Evolutionary conservation across 2,113 vertebrate genomes (phyloP).

Genomic region (Pelobates fuscus): DNA sequence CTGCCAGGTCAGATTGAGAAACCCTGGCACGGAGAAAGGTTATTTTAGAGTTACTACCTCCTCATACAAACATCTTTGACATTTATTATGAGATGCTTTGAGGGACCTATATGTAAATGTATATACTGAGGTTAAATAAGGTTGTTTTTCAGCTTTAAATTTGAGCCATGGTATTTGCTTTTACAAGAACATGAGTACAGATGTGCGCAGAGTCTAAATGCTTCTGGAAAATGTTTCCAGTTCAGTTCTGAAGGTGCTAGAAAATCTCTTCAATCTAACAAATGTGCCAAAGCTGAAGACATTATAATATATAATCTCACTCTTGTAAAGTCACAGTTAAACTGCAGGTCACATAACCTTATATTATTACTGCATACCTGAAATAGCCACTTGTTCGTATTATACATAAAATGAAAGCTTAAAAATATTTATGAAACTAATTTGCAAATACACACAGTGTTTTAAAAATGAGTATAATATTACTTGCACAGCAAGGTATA

Average conservation of each 20-base stretch:
- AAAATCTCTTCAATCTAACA: slow-evolving; percentile 1
- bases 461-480: no score
- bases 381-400: no score
- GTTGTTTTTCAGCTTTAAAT: slow-evolving; percentile 25
- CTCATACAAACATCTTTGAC: not conserved
- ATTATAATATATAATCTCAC: no score
- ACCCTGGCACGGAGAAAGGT: not conserved
- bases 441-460: no score
- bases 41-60: not conserved
- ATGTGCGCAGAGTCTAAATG: slow-evolving; percentile 19
- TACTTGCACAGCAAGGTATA: no score
- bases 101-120: slow-evolving; percentile 27
- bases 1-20: not conserved
- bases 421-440: no score
- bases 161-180: slow-evolving; percentile 14
- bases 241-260: slow-evolving; percentile 33
- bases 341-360: no score
- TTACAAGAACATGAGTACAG: slow-evolving; percentile 30
- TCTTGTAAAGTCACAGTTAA: no score
- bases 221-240: slow-evolving; percentile 34
- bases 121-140: slow-evolving; percentile 31
- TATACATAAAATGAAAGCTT: no score
- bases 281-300: no score
- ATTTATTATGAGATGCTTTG: slow-evolving; percentile 12
- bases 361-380: no score